A percentile compares a stretch with the other conserved stretches of the same genome.
Conservation (phyloP, 2,797 vertebrate species). For the Poeciliopsis turneri region DNA sequence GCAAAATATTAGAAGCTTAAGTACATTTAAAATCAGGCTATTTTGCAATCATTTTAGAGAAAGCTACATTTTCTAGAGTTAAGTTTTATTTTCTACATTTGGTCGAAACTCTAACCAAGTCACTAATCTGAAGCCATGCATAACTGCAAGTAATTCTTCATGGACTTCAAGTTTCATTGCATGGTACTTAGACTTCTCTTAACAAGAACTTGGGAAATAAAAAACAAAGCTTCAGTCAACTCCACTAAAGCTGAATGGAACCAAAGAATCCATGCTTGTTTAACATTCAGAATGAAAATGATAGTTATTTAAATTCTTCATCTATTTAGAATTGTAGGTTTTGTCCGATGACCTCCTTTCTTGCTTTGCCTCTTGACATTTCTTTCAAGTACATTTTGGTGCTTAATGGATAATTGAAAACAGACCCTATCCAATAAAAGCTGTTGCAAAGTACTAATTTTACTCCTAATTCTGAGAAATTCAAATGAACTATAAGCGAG, state of each 20-base stretch:
- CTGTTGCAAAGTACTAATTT: slow-evolving; percentile 63
- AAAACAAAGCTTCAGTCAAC: slow-evolving; percentile 7
- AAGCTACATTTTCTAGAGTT: slow-evolving; percentile 29
- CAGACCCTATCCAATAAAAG: slow-evolving; percentile 57
- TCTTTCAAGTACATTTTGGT: slow-evolving; percentile 55
- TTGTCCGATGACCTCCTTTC: slow-evolving; percentile 45
- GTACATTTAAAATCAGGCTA: not conserved
- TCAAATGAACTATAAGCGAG: slow-evolving; percentile 68
- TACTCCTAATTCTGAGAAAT: slow-evolving; percentile 54
- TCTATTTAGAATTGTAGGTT: slow-evolving; percentile 57
- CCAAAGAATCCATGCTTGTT: slow-evolving; percentile 22
- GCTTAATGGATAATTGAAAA: slow-evolving; percentile 67
- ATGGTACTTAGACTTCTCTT: not conserved
- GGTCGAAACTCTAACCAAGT: not conserved
- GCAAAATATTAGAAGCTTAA: not conserved
- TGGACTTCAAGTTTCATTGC: not conserved
- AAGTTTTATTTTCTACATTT: slow-evolving; percentile 16
- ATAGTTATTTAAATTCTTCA: slow-evolving; percentile 50
- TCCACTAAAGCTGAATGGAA: not conserved
- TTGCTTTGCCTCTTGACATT: slow-evolving; percentile 36
- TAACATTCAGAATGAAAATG: slow-evolving; percentile 35
- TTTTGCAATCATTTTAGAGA: slow-evolving; percentile 17
- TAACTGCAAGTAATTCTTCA: not conserved
- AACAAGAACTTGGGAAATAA: slow-evolving; percentile 16
- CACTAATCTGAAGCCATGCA: not conserved